A percentile compares a stretch with the other conserved stretches of the same genome.
These are phyloP conservation scores for Rhyzopertha dominica DNA, from an alignment of 1,140 invertebrate species.

Conservation along the genomic window DNA sequence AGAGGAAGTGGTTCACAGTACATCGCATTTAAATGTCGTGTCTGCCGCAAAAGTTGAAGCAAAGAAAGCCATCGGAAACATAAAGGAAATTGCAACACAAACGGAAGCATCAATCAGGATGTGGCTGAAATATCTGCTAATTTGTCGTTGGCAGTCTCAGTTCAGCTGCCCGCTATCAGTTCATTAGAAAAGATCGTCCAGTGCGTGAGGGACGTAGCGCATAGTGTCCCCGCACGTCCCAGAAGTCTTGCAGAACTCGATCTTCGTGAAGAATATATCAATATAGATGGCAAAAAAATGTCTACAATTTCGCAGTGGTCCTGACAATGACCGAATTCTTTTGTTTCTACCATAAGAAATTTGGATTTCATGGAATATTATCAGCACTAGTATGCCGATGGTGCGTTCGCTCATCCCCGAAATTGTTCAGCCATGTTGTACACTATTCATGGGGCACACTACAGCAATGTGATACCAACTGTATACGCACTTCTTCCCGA, in stretches of 20 bases:
- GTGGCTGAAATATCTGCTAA: too few species aligned
- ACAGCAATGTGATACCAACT: slow-evolving; percentile 9
- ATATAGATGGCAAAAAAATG: neutral
- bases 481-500: slow-evolving; percentile 14
- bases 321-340: neutral
- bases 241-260: neutral
- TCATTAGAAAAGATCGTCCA: neutral
- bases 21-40: neutral
- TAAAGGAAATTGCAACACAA: neutral
- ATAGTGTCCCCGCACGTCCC: neutral
- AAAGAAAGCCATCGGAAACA: neutral
- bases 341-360: neutral
- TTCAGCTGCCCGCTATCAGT: neutral
- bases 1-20: neutral
- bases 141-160: too few species aligned
- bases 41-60: slow-evolving; percentile 1
- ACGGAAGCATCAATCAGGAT: neutral
- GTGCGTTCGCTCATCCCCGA: neutral
- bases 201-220: neutral
- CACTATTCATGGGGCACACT: slow-evolving; percentile 15
- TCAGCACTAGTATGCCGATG: slow-evolving; percentile 13
- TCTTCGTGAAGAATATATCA: slow-evolving; percentile 2
- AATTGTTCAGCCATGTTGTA: slow-evolving; percentile 12
- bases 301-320: slow-evolving; percentile 4
- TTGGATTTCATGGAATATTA: neutral